Evolutionary conservation across 2,113 vertebrate genomes (phyloP).

Genomic region (Eulacestoma nigropectus): DNA sequence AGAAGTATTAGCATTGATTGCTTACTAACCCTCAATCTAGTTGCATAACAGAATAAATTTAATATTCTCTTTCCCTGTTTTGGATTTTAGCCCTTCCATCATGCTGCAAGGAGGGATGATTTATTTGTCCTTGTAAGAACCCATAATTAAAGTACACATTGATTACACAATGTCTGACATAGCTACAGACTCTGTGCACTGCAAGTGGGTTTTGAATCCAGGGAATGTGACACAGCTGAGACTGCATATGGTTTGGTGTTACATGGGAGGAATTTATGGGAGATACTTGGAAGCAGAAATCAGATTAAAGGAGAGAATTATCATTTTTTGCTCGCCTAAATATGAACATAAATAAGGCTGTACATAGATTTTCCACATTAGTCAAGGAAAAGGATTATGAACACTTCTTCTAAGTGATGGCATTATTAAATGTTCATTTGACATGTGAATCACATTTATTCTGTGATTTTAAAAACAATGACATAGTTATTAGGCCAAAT

Average conservation of each 20-base stretch:
- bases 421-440: background rate
- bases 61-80: background rate
- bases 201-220: background rate
- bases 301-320: constrained; percentile 19
- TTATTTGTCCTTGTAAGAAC: constrained; percentile 17
- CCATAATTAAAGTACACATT: constrained; percentile 11
- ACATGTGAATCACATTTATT: background rate
- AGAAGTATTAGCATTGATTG: background rate
- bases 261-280: constrained; percentile 10
- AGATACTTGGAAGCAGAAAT: constrained; percentile 21
- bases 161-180: constrained; percentile 14
- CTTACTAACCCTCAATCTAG: background rate
- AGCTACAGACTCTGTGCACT: background rate
- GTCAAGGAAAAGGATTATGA: background rate
- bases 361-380: background rate
- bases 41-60: background rate
- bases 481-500: background rate
- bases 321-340: background rate
- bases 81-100: background rate
- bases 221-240: background rate
- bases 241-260: constrained; percentile 9
- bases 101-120: background rate
- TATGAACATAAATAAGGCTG: background rate
- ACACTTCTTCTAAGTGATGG: background rate
- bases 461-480: background rate